Conservation (phyloP, 2,797 vertebrate genomes). For the Craterocephalus amniculus region DNA sequence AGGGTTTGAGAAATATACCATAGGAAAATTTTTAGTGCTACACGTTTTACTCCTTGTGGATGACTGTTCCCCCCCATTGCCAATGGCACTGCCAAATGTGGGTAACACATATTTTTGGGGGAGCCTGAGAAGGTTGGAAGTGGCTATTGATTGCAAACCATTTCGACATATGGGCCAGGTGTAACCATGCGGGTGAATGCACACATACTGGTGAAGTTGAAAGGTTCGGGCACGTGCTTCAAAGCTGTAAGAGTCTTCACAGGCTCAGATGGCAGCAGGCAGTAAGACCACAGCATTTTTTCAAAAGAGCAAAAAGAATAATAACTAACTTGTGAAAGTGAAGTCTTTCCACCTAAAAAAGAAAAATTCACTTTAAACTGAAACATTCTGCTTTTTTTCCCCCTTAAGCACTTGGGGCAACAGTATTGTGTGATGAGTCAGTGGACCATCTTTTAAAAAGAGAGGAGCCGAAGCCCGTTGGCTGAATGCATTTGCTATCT, state of each 20-base stretch:
- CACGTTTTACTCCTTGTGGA: background rate
- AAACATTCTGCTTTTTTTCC: conserved; percentile 23
- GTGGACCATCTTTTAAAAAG: conserved; percentile 20
- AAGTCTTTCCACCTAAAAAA: conserved; percentile 47
- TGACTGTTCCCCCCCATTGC: too few species aligned
- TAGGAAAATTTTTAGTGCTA: background rate
- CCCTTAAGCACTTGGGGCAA: conserved; percentile 19
- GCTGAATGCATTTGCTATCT: conserved; percentile 19
- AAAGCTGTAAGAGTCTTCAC: conserved; percentile 55
- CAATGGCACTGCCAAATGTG: too few species aligned
- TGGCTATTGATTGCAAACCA: conserved; percentile 36
- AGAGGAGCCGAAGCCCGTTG: conserved; percentile 23
- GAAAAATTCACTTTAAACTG: conserved; percentile 33
- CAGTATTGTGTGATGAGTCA: conserved; percentile 20
- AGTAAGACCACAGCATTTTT: conserved; percentile 46
- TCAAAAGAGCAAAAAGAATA: conserved; percentile 43
- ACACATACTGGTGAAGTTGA: conserved; percentile 35
- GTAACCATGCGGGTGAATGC: conserved; percentile 41
- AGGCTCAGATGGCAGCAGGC: conserved; percentile 44
- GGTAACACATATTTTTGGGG: background rate
- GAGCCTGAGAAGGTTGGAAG: background rate
- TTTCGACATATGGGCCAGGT: conserved; percentile 58
- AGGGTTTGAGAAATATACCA: background rate
- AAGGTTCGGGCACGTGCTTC: conserved; percentile 38
- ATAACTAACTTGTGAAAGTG: conserved; percentile 49